A percentile compares a stretch with the other conserved stretches of the same genome.
Conservation (phyloP, 2,113 vertebrate genomes). For the Sphaerodactylus townsendi region DNA sequence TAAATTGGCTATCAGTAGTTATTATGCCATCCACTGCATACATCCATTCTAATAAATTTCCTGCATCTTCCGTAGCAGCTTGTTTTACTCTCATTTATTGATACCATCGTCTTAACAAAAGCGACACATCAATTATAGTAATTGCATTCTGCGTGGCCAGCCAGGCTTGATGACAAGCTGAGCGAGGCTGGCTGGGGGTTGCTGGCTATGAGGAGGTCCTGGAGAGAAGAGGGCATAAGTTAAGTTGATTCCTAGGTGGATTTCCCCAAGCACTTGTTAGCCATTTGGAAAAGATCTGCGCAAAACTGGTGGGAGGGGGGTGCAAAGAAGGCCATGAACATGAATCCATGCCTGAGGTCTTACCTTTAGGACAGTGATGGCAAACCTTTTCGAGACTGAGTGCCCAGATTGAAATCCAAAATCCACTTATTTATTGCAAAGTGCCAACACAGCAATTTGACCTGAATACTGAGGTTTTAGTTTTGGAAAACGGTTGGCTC, state of each 20-base stretch:
- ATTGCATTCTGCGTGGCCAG: slow-evolving; percentile 39
- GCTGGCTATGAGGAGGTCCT: slow-evolving; percentile 32
- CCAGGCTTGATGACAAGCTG: slow-evolving; percentile 33
- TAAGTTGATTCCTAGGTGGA: slow-evolving; percentile 18
- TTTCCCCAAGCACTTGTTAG: slow-evolving; percentile 23
- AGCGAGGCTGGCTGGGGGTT: slow-evolving; percentile 35
- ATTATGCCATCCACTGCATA: slow-evolving; percentile 52
- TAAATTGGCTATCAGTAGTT: slow-evolving; percentile 60
- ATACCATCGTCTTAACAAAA: slow-evolving; percentile 61
- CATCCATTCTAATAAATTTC: slow-evolving; percentile 55
- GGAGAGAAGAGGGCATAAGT: slow-evolving; percentile 23
- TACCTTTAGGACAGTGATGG: too few species aligned
- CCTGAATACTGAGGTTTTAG: too few species aligned
- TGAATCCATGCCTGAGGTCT: neutral
- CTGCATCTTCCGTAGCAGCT: slow-evolving; percentile 51
- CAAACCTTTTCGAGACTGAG: too few species aligned
- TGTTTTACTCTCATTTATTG: slow-evolving; percentile 55
- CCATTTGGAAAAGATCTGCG: slow-evolving; percentile 16
- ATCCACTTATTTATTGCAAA: too few species aligned
- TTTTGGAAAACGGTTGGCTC: too few species aligned
- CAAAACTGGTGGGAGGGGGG: neutral
- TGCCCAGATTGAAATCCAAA: too few species aligned
- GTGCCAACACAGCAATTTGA: too few species aligned
- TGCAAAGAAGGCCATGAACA: neutral
- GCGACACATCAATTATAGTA: slow-evolving; percentile 51